Conservation (phyloP, 2,113 vertebrate species). For the Hirundichthys speculiger region DNA sequence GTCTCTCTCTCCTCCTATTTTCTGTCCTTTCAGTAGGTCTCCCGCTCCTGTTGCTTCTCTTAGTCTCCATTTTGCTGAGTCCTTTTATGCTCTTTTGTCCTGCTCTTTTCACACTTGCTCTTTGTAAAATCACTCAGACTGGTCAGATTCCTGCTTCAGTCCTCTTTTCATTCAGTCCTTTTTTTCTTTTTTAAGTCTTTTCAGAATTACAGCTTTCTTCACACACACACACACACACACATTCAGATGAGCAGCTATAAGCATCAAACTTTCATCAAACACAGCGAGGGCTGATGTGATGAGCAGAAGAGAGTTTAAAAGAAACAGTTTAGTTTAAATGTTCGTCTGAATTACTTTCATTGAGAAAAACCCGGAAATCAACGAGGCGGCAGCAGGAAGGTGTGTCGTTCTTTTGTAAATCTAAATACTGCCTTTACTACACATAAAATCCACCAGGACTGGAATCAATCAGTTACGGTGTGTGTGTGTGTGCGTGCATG, state of each 20-base stretch:
- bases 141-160: conserved; percentile 15
- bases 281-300: not conserved
- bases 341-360: too few relatives aligned
- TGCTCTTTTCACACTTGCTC: conserved; percentile 5
- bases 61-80: not conserved
- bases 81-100: not conserved
- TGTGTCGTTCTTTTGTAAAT: too few relatives aligned
- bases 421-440: too few relatives aligned
- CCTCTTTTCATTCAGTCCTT: not conserved
- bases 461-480: too few relatives aligned
- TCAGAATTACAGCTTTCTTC: not conserved
- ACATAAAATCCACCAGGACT: not conserved
- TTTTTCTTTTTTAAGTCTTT: not conserved
- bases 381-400: too few relatives aligned
- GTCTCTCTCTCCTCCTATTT: not conserved
- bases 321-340: too few relatives aligned
- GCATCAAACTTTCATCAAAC: conserved; percentile 20
- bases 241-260: too few relatives aligned
- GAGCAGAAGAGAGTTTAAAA: not conserved
- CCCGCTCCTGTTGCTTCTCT: conserved; percentile 7
- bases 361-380: too few relatives aligned
- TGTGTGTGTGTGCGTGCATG: too few relatives aligned
- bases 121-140: conserved; percentile 18
- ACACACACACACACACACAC: too few relatives aligned
- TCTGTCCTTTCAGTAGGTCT: conserved; percentile 7